A percentile compares a stretch with the other conserved stretches of the same genome.
phyloP scores from a whole-genome alignment of 2,797 vertebrate genomes.

The Microhierax caerulescens region DNA sequence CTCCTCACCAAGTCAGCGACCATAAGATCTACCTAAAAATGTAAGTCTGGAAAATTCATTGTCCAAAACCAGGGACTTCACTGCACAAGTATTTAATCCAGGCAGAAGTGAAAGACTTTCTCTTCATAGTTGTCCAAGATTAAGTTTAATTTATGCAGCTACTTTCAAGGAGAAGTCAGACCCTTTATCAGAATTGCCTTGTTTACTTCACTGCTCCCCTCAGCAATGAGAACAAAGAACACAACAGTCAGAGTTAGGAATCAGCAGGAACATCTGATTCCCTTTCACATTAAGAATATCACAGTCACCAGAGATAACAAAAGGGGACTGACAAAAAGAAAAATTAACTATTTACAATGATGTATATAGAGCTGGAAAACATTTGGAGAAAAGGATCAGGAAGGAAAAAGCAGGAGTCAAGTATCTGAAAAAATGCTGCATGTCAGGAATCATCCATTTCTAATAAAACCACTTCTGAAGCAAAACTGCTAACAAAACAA shows the following conservation, averaged over 20 bases:
- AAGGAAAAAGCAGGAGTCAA: background rate
- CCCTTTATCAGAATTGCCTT: background rate
- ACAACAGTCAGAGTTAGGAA: background rate
- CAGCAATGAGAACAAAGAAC: background rate
- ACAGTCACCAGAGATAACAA: background rate
- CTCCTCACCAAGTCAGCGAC: background rate
- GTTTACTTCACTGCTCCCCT: background rate
- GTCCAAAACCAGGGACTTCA: background rate
- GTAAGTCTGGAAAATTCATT: background rate
- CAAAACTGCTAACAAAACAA: background rate
- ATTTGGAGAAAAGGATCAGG: background rate
- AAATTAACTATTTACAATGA: background rate
- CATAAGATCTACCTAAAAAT: background rate
- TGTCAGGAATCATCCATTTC: background rate
- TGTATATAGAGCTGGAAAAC: background rate
- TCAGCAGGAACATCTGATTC: background rate
- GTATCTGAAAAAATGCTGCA: background rate
- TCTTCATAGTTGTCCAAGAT: background rate
- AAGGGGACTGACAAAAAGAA: background rate
- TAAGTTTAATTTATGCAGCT: background rate
- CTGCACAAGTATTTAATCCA: background rate
- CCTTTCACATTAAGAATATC: background rate
- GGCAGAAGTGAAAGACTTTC: background rate
- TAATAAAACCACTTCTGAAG: background rate
- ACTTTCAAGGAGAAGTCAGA: background rate